Conservation (phyloP, 2,888 invertebrate species). For the Cryptops parisi region DNA sequence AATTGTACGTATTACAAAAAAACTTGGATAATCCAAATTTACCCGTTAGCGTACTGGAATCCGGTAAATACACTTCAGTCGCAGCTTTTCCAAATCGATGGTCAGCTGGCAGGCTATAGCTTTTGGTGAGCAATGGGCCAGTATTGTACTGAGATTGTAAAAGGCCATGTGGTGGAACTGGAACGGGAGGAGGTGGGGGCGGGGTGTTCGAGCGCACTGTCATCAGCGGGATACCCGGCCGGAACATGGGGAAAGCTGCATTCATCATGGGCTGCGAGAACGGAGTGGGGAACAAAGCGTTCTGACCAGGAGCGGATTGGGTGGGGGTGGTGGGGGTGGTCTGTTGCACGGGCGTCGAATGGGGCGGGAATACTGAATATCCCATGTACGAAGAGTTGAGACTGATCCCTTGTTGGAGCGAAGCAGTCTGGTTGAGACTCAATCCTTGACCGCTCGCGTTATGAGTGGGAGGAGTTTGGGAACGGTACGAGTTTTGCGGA, state of each 20-base stretch:
- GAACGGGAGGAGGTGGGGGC: slow-evolving; percentile 13
- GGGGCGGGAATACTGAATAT: slow-evolving; percentile 9
- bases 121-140: slow-evolving; percentile 16
- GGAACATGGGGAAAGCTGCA: slow-evolving; percentile 15
- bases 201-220: slow-evolving; percentile 13
- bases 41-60: slow-evolving; percentile 10
- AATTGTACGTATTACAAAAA: no score
- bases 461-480: slow-evolving; percentile 17
- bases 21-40: no score
- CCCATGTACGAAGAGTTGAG: slow-evolving; percentile 9
- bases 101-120: slow-evolving; percentile 18
- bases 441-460: slow-evolving; percentile 1
- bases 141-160: slow-evolving; percentile 13
- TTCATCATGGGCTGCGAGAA: slow-evolving; percentile 15
- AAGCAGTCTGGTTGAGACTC: not conserved
- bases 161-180: slow-evolving; percentile 9
- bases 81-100: slow-evolving; percentile 17
- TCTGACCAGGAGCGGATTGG: slow-evolving; percentile 11
- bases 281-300: slow-evolving; percentile 5
- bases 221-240: slow-evolving; percentile 17
- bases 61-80: slow-evolving; percentile 17
- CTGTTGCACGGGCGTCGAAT: slow-evolving; percentile 10
- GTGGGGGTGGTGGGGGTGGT: slow-evolving; percentile 11
- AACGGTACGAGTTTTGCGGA: slow-evolving; percentile 12
- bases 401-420: not conserved